These are phyloP conservation scores for Coptotermes formosanus DNA, from an alignment of 1,140 invertebrate species.

Conservation along the genomic window DNA sequence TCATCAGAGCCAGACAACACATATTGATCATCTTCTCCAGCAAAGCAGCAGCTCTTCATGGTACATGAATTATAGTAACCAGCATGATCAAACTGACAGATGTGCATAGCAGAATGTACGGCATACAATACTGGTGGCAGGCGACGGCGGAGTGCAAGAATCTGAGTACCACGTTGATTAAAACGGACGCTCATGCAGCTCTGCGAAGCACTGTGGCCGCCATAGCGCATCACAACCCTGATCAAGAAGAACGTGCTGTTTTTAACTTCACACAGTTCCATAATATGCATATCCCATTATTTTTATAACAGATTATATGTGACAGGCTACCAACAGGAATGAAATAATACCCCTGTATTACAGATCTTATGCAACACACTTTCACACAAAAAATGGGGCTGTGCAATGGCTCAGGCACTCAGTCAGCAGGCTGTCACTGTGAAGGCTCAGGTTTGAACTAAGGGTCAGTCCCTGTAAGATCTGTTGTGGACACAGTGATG, in stretches of 20 bases:
- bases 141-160: constrained; percentile 81
- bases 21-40: constrained; percentile 85
- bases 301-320: no score
- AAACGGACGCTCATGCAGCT: constrained; percentile 92
- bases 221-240: constrained; percentile 61
- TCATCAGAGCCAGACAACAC: constrained; percentile 92
- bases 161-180: constrained; percentile 70
- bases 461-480: no score
- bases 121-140: constrained; percentile 81
- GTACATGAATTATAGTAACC: constrained; percentile 96
- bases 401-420: no score
- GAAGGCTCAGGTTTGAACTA: no score
- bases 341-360: no score
- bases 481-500: no score
- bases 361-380: no score
- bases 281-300: no score
- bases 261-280: no score
- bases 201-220: constrained; percentile 62
- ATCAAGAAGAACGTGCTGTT: not conserved
- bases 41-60: constrained; percentile 95
- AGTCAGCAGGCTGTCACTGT: no score
- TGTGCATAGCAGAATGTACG: constrained; percentile 61
- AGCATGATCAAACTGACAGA: constrained; percentile 85
- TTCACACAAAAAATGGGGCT: not conserved
- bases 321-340: no score